A percentile compares a stretch with the other conserved stretches of the same genome.
Evolutionary conservation across 2,888 invertebrate genomes (phyloP).

Genomic region (Xestia sexstrigata): DNA sequence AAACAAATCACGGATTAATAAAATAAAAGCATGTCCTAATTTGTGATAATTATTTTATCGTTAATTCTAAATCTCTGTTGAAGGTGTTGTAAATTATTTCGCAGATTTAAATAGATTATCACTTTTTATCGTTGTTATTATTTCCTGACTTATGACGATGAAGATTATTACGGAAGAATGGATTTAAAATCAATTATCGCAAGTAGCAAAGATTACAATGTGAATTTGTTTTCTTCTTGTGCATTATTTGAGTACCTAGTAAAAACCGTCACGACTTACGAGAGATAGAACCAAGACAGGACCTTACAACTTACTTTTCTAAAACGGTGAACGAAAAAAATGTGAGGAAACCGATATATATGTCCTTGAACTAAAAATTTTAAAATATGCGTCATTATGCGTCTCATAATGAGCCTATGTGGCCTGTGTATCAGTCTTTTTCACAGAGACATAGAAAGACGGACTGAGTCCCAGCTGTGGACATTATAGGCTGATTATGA

Average conservation of each 20-base stretch:
- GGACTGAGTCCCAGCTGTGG: too few relatives aligned
- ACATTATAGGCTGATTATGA: too few relatives aligned
- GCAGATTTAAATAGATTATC: conserved; percentile 26
- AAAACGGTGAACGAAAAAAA: too few relatives aligned
- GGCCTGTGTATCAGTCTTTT: too few relatives aligned
- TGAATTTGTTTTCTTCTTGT: neutral
- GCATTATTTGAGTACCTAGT: neutral
- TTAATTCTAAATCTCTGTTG: conserved; percentile 18
- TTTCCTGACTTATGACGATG: conserved; percentile 18
- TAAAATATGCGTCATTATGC: too few relatives aligned
- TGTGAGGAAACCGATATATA: neutral
- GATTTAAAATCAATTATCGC: conserved; percentile 2
- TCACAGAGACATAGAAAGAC: too few relatives aligned
- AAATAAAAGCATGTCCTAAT: neutral
- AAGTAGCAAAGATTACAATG: neutral
- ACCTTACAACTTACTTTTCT: too few relatives aligned
- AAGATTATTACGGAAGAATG: neutral
- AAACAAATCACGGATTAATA: neutral
- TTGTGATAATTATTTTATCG: conserved; percentile 33
- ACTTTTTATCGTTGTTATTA: conserved; percentile 30
- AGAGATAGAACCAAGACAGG: neutral
- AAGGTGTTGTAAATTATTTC: conserved; percentile 18
- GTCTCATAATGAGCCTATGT: too few relatives aligned
- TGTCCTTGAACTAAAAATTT: too few relatives aligned
- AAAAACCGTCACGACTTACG: neutral